Evolutionary conservation across 1,140 invertebrate genomes (phyloP), one percentile per base, ranked within the genome.

Genomic region (Triops cancriformis): DNA sequence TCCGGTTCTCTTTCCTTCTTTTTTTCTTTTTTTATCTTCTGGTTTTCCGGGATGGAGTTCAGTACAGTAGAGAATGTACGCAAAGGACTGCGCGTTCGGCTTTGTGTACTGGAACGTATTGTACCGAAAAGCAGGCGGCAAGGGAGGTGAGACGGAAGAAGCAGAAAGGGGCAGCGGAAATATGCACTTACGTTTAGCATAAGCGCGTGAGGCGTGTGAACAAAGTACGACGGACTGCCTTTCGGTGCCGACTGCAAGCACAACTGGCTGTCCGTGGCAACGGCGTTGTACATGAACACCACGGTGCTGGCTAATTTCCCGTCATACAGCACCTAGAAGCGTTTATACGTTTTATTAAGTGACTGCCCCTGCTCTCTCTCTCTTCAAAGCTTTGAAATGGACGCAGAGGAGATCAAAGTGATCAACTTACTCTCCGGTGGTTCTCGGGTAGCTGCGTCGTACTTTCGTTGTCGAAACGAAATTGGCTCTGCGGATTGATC

Each of bases 221-320:
- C 95, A 89, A 99, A 99, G 87, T 96, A 98, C 81, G 94, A 94
- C 80, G 92, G 88, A 85, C 98, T 98, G 84, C 95, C 94, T 89
- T 98, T 98, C 76, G 97, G 95, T 77, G 95, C 94, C 78, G 96
- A 97, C 86, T 99, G 97, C 78, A 99, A 89, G 88, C 97, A 99
- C 73, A 99, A 89, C 86, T 99, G 97, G 82, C 95, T 95, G 86
- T 99, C 97, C 64, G 94, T 96, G 75, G 98, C 97, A 82, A 99
- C 97, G 74, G 98, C 98, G 86, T 98, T 99, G 88, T 99, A 99
- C 93, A 99, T 98, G 86, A 99, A 99, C 82, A 99, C 95, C 83
- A 99, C 95, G 81, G 94, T 93, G 82, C 91, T 93, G 79, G 96
- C 97, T 82, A 99, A 87, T 86, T 97, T 98, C 79, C 97, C 97